Evolutionary conservation across 2,888 invertebrate species (phyloP), one percentile per base, ranked within the genome.

Genomic region (Nemotelus pantherinus): DNA sequence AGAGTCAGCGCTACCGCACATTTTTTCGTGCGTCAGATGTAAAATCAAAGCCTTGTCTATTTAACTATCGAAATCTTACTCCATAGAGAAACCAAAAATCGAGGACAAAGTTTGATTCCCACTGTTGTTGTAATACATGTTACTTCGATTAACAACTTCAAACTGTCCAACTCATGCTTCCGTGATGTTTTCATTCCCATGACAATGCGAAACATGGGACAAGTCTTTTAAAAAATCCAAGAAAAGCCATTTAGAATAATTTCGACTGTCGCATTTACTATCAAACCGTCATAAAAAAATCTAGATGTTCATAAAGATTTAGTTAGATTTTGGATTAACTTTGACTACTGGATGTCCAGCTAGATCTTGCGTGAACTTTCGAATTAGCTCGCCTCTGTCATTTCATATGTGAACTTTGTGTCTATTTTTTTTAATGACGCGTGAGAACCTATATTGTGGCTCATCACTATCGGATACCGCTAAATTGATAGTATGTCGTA

Each of bases 221-320:
- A 9, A 7, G 43, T 55, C 39, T 41, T 39, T 43, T 57, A 9
- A 43, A 70, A 70, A 41, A 70, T 47, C 43, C 55, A 43, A 47
- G n/a, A 39, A 70, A 55, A 55, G 3, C 55, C 70, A 70, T 70
- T 70, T 55, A 55, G 41, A n/a, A 41, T 4, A 41, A 70, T 55
- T 70, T 70, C 70, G 53, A 70, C 55, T 70, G 70, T 70, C 70
- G 70, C 70, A 70, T 70, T 70, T 70, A 70, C 55, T 53, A 70
- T 70, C 10, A 55, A 70, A 70, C 53, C 41, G 60, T 39, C 25
- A 48, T 39, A 43, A 70, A 55, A 70, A 70, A 70, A 55, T 43
- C 39, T 25, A 25, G 10, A 55, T 43, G 2, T 47, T 65, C 50
- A 70, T 10, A 25, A 70, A 70, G 53, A 70, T 70, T 47, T 70